These are phyloP conservation scores for pig (Sus scrofa) DNA, from an alignment of 2,113 vertebrate species.

Conservation along the genomic window DNA sequence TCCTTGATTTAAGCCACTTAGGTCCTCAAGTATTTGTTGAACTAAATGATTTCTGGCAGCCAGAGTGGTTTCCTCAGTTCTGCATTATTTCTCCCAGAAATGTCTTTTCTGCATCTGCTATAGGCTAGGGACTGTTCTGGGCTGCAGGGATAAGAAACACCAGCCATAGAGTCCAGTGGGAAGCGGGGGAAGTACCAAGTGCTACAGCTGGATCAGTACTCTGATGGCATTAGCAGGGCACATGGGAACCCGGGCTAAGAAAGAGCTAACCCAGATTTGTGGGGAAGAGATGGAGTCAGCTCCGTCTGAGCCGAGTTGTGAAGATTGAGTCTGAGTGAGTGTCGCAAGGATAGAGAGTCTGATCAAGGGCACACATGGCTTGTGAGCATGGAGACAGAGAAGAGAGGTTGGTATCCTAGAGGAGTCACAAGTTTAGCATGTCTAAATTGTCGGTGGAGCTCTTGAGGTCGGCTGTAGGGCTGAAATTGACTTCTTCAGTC, in stretches of 20 bases:
- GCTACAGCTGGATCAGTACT: background rate
- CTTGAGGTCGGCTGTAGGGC: background rate
- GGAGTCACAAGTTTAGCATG: background rate
- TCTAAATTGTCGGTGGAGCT: background rate
- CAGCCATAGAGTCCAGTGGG: background rate
- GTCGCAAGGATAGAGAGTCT: background rate
- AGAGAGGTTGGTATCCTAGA: background rate
- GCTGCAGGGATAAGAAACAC: background rate
- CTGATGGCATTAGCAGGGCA: background rate
- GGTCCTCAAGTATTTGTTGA: background rate
- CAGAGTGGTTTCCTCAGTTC: background rate
- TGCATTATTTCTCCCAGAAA: constrained; percentile 15
- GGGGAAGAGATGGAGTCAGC: background rate
- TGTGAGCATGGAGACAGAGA: background rate
- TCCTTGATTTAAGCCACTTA: background rate
- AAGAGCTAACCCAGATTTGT: background rate
- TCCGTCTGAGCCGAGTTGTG: background rate
- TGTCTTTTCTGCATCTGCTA: background rate
- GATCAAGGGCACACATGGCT: background rate
- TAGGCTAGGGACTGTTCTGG: background rate
- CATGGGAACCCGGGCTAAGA: background rate
- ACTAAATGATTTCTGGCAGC: background rate
- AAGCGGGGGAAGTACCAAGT: background rate
- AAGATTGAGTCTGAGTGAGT: background rate
- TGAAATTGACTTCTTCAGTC: background rate